Conservation (phyloP, 2,888 invertebrate species). For the Xylota segnis region DNA sequence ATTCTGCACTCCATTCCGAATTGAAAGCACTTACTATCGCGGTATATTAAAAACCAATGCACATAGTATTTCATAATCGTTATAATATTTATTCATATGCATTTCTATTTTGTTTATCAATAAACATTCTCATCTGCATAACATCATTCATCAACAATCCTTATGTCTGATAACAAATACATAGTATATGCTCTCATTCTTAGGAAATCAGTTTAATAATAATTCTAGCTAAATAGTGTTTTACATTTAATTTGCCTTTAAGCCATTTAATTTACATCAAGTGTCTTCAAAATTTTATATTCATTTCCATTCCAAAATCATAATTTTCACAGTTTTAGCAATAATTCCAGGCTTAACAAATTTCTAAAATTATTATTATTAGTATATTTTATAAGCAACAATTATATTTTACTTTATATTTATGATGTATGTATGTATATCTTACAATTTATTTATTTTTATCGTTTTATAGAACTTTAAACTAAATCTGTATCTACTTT, state of each 20-base stretch:
- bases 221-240: constrained; percentile 56
- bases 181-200: constrained; percentile 35
- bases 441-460: constrained; percentile 35
- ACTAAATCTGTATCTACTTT: constrained; percentile 26
- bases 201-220: constrained; percentile 32
- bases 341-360: neutral
- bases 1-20: too few species aligned
- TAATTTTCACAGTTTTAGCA: constrained; percentile 14
- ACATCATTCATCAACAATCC: constrained; percentile 41
- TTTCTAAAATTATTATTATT: constrained; percentile 14
- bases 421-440: constrained; percentile 23
- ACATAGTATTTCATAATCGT: constrained; percentile 29
- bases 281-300: constrained; percentile 12
- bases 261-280: constrained; percentile 3
- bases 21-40: too few species aligned
- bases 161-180: constrained; percentile 22
- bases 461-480: constrained; percentile 8
- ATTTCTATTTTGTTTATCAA: constrained; percentile 13
- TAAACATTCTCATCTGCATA: constrained; percentile 43
- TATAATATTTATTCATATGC: constrained; percentile 53
- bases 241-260: constrained; percentile 20
- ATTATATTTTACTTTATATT: constrained; percentile 13
- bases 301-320: constrained; percentile 4
- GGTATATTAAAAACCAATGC: neutral
- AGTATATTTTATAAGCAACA: constrained; percentile 35